Percentiles rank a stretch among this genome's conserved stretches.
Conservation (phyloP, 2,888 invertebrate genomes). For the Nephrotoma appendiculata region DNA sequence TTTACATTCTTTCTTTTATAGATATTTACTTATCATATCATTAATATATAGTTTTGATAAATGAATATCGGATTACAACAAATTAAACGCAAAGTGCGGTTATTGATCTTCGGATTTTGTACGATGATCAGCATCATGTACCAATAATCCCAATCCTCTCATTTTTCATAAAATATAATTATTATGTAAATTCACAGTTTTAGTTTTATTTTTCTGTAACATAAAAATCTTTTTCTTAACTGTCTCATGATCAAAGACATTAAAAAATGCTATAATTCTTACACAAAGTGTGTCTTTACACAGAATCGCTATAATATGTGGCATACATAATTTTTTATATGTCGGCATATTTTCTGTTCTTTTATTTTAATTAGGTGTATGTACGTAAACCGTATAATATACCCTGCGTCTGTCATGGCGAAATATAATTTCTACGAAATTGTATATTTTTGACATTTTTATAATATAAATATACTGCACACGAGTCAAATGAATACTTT, state of each 20-base stretch:
- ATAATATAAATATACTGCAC: too few species aligned
- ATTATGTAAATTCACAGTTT: not conserved
- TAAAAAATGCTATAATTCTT: not conserved
- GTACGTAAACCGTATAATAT: not conserved
- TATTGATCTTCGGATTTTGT: not conserved
- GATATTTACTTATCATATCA: too few species aligned
- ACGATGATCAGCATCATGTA: too few species aligned
- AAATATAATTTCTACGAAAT: not conserved
- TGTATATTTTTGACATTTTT: not conserved
- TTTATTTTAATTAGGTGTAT: not conserved
- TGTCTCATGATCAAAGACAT: not conserved
- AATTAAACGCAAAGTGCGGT: not conserved
- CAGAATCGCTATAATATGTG: not conserved
- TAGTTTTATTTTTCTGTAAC: not conserved
- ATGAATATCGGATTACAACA: too few species aligned
- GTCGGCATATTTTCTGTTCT: not conserved
- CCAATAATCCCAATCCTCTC: too few species aligned
- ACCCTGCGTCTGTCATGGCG: not conserved
- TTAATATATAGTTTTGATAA: too few species aligned
- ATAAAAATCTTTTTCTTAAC: not conserved
- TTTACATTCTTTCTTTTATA: too few species aligned
- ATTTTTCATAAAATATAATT: too few species aligned
- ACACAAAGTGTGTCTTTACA: not conserved
- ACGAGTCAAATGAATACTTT: not conserved
- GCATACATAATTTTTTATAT: not conserved